Conservation (phyloP, 2,888 invertebrate species). For the Eudasyphora cyanicolor region DNA sequence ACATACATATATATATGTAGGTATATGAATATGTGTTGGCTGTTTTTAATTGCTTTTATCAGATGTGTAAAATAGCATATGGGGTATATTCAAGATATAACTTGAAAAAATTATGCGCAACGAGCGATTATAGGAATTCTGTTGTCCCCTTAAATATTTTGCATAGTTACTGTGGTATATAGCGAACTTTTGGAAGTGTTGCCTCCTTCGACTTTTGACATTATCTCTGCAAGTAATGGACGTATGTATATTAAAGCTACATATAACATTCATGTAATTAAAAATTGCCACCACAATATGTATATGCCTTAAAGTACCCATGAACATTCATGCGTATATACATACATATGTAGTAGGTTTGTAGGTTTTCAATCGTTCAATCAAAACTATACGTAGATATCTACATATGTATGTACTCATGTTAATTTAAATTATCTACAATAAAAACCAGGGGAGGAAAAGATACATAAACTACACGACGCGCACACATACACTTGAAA, state of each 20-base stretch:
- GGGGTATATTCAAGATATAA: no score
- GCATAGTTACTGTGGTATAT: neutral
- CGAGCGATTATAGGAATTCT: neutral
- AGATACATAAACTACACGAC: constrained; percentile 4
- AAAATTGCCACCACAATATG: neutral
- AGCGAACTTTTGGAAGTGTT: no score
- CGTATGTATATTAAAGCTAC: neutral
- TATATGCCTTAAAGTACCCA: neutral
- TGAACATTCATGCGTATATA: neutral
- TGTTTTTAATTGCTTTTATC: no score
- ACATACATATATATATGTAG: no score
- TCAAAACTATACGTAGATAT: constrained; percentile 22
- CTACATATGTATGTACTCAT: neutral
- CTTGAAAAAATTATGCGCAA: neutral
- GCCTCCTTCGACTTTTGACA: no score
- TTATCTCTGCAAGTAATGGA: no score
- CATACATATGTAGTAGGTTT: constrained; percentile 11
- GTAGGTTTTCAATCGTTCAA: constrained; percentile 50
- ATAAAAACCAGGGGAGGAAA: constrained; percentile 18
- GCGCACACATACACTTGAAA: constrained; percentile 19
- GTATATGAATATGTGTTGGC: no score
- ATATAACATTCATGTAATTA: neutral
- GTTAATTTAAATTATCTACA: constrained; percentile 35
- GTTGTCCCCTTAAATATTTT: no score
- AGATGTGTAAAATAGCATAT: neutral